phyloP scores from a whole-genome alignment of 2,113 vertebrate genomes.

The Crotalus tigris region DNA sequence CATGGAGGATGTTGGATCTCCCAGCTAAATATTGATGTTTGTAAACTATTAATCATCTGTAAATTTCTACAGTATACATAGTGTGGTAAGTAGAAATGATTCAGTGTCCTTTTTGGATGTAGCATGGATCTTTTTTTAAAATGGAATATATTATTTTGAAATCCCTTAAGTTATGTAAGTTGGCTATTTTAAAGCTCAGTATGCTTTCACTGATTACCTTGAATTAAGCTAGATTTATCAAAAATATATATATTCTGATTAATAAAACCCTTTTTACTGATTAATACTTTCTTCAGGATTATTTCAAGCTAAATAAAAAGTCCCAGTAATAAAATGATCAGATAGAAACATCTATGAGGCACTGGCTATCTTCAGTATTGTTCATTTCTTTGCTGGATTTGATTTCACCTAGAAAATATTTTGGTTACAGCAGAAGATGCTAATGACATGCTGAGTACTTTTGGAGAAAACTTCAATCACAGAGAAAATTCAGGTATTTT shows the following conservation, averaged over 20 bases:
- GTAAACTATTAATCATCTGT: background rate
- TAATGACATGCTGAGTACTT: slow-evolving; percentile 42
- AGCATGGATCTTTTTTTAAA: background rate
- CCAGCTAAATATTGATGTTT: background rate
- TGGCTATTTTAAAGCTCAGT: background rate
- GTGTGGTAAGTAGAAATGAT: background rate
- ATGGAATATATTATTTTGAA: background rate
- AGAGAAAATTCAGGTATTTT: slow-evolving; percentile 62
- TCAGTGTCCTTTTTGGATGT: background rate
- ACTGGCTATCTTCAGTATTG: background rate
- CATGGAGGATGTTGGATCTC: background rate
- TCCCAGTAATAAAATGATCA: background rate
- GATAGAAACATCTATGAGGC: background rate
- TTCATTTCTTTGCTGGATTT: background rate
- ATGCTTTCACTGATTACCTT: background rate
- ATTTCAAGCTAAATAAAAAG: background rate
- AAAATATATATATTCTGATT: background rate
- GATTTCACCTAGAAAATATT: slow-evolving; percentile 46
- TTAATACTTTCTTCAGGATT: background rate
- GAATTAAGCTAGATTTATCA: background rate
- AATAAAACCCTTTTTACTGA: background rate
- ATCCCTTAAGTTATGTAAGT: background rate
- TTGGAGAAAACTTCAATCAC: slow-evolving; percentile 56
- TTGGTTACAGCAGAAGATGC: slow-evolving; percentile 58
- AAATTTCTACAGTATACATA: background rate